Conservation (phyloP, 53 echinoderm and acorn worm genomes). For the Paracentrotus lividus region DNA sequence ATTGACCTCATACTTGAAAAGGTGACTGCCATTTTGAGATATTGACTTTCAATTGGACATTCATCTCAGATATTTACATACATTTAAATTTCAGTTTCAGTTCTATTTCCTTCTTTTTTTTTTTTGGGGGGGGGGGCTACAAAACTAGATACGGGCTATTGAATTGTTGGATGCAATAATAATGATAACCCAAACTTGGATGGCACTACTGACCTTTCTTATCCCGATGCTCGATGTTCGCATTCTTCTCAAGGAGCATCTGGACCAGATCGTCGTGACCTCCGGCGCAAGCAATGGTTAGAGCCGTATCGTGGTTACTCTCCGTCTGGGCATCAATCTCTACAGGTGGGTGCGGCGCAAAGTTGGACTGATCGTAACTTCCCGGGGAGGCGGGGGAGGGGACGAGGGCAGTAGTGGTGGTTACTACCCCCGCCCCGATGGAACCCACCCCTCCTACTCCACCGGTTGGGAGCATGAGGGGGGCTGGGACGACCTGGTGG, state of each 20-base stretch:
- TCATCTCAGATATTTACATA: too few species aligned
- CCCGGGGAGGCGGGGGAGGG: conserved; percentile 83
- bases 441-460: background rate
- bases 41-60: too few species aligned
- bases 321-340: conserved; percentile 99
- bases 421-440: background rate
- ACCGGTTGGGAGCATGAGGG: conserved; percentile 55
- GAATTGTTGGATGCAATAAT: background rate
- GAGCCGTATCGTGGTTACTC: conserved; percentile 98
- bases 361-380: conserved; percentile 80
- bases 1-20: background rate
- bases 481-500: conserved; percentile 50
- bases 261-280: conserved; percentile 96
- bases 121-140: too few species aligned
- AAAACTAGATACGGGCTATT: too few species aligned
- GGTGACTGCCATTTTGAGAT: background rate
- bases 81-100: too few species aligned
- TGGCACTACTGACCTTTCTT: conserved; percentile 87
- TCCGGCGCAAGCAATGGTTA: conserved; percentile 97
- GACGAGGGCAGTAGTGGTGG: conserved; percentile 74
- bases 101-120: too few species aligned
- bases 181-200: background rate
- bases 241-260: conserved; percentile 91
- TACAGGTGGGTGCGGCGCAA: conserved; percentile 95
- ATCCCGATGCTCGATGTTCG: conserved; percentile 96